phyloP scores from a whole-genome alignment of 2,888 invertebrate species.

The Dicyrtomina minuta region DNA sequence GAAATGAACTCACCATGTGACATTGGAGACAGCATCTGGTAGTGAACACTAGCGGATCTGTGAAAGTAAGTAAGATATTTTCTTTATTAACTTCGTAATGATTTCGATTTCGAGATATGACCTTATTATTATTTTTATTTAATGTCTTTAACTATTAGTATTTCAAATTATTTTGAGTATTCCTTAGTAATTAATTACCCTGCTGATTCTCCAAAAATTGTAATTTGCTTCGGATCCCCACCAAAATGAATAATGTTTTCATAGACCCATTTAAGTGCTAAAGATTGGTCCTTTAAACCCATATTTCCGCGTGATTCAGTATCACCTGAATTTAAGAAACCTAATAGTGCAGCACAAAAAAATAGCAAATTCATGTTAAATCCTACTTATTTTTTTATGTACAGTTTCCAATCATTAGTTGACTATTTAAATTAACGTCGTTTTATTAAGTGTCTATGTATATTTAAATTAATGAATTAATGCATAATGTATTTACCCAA shows the following conservation, averaged over 20 bases:
- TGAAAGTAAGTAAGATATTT: neutral
- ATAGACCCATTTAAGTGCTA: conserved; percentile 18
- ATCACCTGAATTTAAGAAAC: conserved; percentile 18
- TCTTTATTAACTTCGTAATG: no score
- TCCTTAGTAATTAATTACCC: neutral
- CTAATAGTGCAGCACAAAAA: no score
- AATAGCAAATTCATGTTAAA: neutral
- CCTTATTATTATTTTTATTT: no score
- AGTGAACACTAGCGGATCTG: neutral
- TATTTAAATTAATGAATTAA: no score
- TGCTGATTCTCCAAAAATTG: conserved; percentile 20
- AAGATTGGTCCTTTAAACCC: conserved; percentile 18
- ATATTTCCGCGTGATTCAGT: conserved; percentile 8
- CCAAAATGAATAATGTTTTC: conserved; percentile 7
- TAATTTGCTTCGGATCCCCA: conserved; percentile 16
- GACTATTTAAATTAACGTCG: no score
- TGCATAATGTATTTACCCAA: conserved; percentile 1
- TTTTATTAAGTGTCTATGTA: no score
- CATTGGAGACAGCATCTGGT: conserved; percentile 1
- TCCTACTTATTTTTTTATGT: neutral
- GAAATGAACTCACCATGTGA: no score
- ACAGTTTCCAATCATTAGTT: neutral
- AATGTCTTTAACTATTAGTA: neutral
- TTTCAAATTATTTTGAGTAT: neutral
- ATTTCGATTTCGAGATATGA: no score